Conservation (phyloP, 2,113 vertebrate genomes). For the Perca schrenkii region DNA sequence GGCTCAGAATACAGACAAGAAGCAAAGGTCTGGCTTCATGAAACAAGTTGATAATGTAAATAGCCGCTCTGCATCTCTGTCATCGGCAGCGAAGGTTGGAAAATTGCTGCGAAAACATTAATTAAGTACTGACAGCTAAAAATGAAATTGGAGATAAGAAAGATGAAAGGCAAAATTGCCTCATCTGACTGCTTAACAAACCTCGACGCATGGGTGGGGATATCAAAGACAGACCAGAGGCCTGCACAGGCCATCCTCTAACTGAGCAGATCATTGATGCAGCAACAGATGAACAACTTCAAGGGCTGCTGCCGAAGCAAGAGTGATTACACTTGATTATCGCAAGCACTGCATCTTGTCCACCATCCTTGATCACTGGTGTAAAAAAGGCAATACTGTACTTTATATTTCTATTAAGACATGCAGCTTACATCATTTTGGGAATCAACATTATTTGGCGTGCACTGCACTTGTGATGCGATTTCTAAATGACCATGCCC, state of each 20-base stretch:
- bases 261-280: slow-evolving; percentile 65
- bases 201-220: slow-evolving; percentile 49
- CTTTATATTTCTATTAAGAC: slow-evolving; percentile 45
- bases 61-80: slow-evolving; percentile 56
- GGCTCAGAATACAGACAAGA: slow-evolving; percentile 56
- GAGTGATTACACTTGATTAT: slow-evolving; percentile 75
- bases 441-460: slow-evolving; percentile 22
- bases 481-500: slow-evolving; percentile 28
- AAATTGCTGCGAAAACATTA: slow-evolving; percentile 79
- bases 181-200: slow-evolving; percentile 73
- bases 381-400: slow-evolving; percentile 38
- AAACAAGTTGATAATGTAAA: slow-evolving; percentile 68
- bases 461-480: slow-evolving; percentile 22
- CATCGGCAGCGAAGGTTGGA: slow-evolving; percentile 63
- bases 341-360: slow-evolving; percentile 53
- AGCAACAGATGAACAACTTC: slow-evolving; percentile 67
- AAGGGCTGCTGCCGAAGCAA: slow-evolving; percentile 55
- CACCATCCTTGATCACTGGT: slow-evolving; percentile 49
- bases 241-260: slow-evolving; percentile 58
- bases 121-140: slow-evolving; percentile 76
- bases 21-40: slow-evolving; percentile 51
- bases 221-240: slow-evolving; percentile 72
- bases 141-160: slow-evolving; percentile 70
- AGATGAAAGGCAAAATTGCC: slow-evolving; percentile 76
- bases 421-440: slow-evolving; percentile 33